These are phyloP conservation scores for Diadema setosum DNA, from an alignment of 35 echinoderm and acorn worm genomes.

Conservation along the genomic window DNA sequence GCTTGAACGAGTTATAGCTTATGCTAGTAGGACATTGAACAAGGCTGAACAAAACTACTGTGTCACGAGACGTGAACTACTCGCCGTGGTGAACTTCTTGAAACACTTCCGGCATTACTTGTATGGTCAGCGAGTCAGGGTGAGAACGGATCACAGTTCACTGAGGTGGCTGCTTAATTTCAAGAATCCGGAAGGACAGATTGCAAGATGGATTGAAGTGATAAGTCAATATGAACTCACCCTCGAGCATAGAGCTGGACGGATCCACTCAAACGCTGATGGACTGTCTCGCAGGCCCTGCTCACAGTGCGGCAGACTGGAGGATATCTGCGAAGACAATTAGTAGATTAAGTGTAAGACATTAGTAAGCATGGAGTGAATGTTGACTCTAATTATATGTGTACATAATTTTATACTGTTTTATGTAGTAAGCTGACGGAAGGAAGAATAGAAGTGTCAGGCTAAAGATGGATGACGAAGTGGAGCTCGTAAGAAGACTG, in stretches of 20 bases:
- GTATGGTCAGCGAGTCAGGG: no score
- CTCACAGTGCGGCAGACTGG: constrained; percentile 2
- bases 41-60: no score
- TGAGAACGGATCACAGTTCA: constrained; percentile 29
- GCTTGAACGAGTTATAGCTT: no score
- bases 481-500: background rate
- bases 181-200: constrained; percentile 23
- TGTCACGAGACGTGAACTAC: no score
- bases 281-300: constrained; percentile 23
- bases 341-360: no score
- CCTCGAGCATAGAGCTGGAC: background rate
- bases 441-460: background rate
- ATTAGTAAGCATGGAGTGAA: background rate
- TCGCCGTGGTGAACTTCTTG: constrained; percentile 15
- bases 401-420: no score
- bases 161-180: constrained; percentile 28
- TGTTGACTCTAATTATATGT: background rate
- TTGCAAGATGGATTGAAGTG: constrained; percentile 22
- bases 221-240: constrained; percentile 18
- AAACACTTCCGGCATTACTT: constrained; percentile 52
- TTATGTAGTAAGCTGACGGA: no score
- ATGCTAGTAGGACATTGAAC: no score
- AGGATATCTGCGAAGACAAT: background rate
- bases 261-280: constrained; percentile 41
- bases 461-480: background rate